Evolutionary conservation across 2,113 vertebrate species (phyloP), one percentile per base, ranked within the genome.

Genomic region (Cygnus buccinator): DNA sequence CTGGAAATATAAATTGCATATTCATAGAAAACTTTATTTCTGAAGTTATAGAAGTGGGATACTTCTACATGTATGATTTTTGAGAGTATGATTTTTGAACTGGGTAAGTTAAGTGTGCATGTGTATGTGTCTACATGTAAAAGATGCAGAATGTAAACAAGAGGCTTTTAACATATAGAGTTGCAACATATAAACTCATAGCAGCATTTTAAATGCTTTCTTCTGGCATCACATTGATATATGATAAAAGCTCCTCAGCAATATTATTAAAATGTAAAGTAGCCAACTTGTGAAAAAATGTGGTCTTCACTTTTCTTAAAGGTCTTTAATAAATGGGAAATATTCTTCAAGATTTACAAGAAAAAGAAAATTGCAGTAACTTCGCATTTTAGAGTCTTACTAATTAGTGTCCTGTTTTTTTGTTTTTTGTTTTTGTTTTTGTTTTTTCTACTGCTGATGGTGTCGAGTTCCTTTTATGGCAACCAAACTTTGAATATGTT

Each of bases 181-280:
- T 59, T 88, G 58, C 43, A 72, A 83, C 44, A 37, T 74, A 57
- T 55, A 91, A 91, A 79, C 66, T 83, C 72, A 72, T 15, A 80
- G 70, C 41, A 91, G 81, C 52, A 59, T 89, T 86, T 93, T 55
- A 86, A 96, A 94, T 85, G 43, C 73, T 76, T 77, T 90, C 59
- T 85, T 10, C 55, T 89, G 83, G 52, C 71, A 87, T 55, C 46
- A 61, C 77, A 90, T 93, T 70, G 89, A 62, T 93, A 83, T 96
- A 94, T 94, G n/a, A 95, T 83, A 94, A 92, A 83, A 73, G 62
- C 70, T 95, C 17, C 89, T 91, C 82, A 68, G 75, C 81, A 92
- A 35, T 93, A 87, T 44, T 93, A 90, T 93, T 95, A 95, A 96
- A 94, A 65, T 88, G 95, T 94, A 50, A 93, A 94, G 41, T 82